These are phyloP conservation scores for Drosophila persimilis DNA, from an alignment of 1,140 invertebrate genomes.

Conservation along the genomic window DNA sequence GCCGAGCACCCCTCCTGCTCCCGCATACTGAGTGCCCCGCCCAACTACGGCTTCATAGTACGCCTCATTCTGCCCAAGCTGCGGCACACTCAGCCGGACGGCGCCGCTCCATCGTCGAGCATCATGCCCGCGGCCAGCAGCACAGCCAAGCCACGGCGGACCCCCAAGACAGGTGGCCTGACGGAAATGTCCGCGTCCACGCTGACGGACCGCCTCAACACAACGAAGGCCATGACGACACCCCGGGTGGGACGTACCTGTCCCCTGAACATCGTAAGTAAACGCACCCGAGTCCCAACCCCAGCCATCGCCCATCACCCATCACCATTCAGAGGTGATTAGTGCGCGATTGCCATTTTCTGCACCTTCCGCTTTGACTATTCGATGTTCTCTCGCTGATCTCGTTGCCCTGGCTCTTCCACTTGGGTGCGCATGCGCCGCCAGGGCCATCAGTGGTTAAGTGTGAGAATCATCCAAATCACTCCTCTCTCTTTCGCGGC, in stretches of 20 bases:
- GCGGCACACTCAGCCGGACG: slow-evolving; percentile 48
- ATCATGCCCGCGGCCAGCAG: slow-evolving; percentile 50
- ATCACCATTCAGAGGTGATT: slow-evolving; percentile 20
- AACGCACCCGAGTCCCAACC: neutral
- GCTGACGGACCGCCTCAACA: slow-evolving; percentile 46
- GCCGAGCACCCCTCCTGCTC: slow-evolving; percentile 61
- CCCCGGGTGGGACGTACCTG: slow-evolving; percentile 64
- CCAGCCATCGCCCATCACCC: neutral
- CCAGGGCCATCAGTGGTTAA: slow-evolving; percentile 19
- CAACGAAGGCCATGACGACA: slow-evolving; percentile 11
- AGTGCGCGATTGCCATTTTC: slow-evolving; percentile 50
- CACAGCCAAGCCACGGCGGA: slow-evolving; percentile 27
- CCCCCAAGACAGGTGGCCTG: slow-evolving; percentile 11
- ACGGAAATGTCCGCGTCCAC: slow-evolving; percentile 40
- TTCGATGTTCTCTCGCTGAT: slow-evolving; percentile 10
- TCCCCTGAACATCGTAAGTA: slow-evolving; percentile 80
- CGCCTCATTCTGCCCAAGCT: slow-evolving; percentile 77
- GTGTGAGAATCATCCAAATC: slow-evolving; percentile 42
- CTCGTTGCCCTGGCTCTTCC: neutral
- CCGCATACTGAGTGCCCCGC: slow-evolving; percentile 72
- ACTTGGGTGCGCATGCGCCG: slow-evolving; percentile 50
- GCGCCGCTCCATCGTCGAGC: slow-evolving; percentile 24
- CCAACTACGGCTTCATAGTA: slow-evolving; percentile 77
- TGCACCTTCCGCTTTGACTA: slow-evolving; percentile 47
- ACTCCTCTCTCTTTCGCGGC: neutral